phyloP scores from a whole-genome alignment of 2,888 invertebrate species.

The Agrochola lota region DNA sequence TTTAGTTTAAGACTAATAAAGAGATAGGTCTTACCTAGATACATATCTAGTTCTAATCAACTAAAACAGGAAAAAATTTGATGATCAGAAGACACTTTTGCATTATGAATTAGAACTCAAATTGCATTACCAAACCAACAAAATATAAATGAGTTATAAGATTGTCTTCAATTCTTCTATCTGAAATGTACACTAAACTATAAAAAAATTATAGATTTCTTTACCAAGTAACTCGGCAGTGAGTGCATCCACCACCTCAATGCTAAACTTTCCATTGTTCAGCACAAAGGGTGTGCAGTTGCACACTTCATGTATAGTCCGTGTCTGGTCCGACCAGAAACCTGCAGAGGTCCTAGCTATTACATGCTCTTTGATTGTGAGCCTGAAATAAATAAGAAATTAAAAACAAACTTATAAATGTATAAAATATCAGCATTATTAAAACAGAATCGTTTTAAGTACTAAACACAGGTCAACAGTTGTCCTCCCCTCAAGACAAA shows the following conservation, averaged over 20 bases:
- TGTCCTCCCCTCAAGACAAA: not conserved
- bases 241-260: slow-evolving; percentile 94
- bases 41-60: too few relatives aligned
- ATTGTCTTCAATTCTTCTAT: too few relatives aligned
- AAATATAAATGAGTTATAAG: too few relatives aligned
- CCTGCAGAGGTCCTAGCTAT: slow-evolving; percentile 95
- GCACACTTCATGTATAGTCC: slow-evolving; percentile 94
- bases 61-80: too few relatives aligned
- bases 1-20: too few relatives aligned
- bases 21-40: too few relatives aligned
- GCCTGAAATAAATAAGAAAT: slow-evolving; percentile 72
- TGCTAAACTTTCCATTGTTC: slow-evolving; percentile 90
- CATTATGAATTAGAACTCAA: too few relatives aligned
- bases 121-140: too few relatives aligned
- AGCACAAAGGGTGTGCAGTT: slow-evolving; percentile 95
- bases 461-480: not conserved
- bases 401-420: not conserved
- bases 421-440: not conserved
- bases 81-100: too few relatives aligned
- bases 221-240: slow-evolving; percentile 93
- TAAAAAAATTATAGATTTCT: not conserved
- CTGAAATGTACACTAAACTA: too few relatives aligned
- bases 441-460: not conserved
- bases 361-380: slow-evolving; percentile 95
- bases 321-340: slow-evolving; percentile 96